Percentiles rank a stretch among this genome's conserved stretches.
phyloP scores from a whole-genome alignment of 37 sponge, comb jelly and placozoan genomes.

The Beroe ovata region DNA sequence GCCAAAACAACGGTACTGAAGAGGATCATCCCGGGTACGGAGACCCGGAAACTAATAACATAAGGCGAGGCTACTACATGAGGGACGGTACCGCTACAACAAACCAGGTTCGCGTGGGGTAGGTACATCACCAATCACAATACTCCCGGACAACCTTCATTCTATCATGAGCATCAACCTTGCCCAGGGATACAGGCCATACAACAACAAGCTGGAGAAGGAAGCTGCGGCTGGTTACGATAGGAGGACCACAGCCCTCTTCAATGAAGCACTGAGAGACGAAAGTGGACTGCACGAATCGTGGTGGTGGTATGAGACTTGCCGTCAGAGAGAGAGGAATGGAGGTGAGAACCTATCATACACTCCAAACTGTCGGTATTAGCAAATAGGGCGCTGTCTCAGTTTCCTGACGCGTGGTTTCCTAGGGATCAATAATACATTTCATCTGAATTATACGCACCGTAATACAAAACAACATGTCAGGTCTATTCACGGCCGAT shows the following conservation, averaged over 20 bases:
- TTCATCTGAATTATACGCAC: too few relatives aligned
- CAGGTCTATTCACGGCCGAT: not conserved
- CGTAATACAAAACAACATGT: too few relatives aligned
- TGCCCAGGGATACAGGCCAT: not conserved
- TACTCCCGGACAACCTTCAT: too few relatives aligned
- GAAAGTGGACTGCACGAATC: constrained; percentile 53
- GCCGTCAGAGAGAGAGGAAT: constrained; percentile 23
- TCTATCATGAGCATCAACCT: too few relatives aligned
- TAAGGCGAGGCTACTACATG: constrained; percentile 31
- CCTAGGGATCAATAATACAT: too few relatives aligned
- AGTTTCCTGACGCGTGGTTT: too few relatives aligned
- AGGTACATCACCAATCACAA: too few relatives aligned
- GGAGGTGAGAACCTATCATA: not conserved
- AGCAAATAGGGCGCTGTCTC: too few relatives aligned
- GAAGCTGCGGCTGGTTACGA: not conserved
- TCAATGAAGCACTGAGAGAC: not conserved
- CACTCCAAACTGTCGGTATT: too few relatives aligned
- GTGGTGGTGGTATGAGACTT: constrained; percentile 15
- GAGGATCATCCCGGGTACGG: constrained; percentile 10
- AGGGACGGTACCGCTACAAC: constrained; percentile 78
- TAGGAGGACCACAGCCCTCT: not conserved
- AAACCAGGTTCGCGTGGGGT: too few relatives aligned
- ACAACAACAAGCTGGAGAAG: not conserved
- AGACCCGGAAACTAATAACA: not conserved
- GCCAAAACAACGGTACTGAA: constrained; percentile 4